Evolutionary conservation across 1,140 invertebrate genomes (phyloP), one percentile per base, ranked within the genome.

Genomic region (Drosophila arizonae): DNA sequence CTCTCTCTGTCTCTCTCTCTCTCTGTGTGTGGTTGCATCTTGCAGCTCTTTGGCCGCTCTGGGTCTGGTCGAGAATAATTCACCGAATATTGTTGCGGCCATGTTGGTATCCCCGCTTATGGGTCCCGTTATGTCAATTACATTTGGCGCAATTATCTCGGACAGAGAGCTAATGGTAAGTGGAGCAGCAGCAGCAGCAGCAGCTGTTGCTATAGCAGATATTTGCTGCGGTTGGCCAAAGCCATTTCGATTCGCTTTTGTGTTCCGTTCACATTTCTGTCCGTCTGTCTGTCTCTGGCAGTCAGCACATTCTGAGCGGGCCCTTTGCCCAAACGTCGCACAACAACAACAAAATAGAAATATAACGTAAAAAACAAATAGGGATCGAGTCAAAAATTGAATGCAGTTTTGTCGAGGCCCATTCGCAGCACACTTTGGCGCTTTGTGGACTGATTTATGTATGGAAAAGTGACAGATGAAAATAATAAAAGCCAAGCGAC

Each of bases 51-150:
- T 94, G 48, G 93, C 94, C 24, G 94, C 93, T 6, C 86, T 94
- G 11, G 94, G 94, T n/a, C 78, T 94, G 21, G 93, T 94, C 0
- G 94, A 94, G 90, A 94, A 94, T 78, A 94, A 94, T 76, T 94
- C 96, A 2, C 95, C 96, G 1, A 95, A 96, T 81, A 94, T 97
- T 58, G 96, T 97, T 26, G 96, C 96, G 15, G 96, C 96, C 50
- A 97, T 97, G 96, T 92, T 97, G 69, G 95, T 97, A 2, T 97
- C 96, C 1, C 96, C 96, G 0, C 92, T 97, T 3, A 97, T 97
- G 96, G 96, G 96, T 43, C 96, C 96, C 0, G 96, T 97, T 9
- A 96, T 97, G 94, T 96, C 96, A 9, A 94, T 96, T 41, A 96
- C 96, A 30, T 97, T 97, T 90, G 96, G 96, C 4, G 94, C 94